Evolutionary conservation across 1,140 invertebrate genomes (phyloP).

Genomic region (Zaprionus gabonicus): DNA sequence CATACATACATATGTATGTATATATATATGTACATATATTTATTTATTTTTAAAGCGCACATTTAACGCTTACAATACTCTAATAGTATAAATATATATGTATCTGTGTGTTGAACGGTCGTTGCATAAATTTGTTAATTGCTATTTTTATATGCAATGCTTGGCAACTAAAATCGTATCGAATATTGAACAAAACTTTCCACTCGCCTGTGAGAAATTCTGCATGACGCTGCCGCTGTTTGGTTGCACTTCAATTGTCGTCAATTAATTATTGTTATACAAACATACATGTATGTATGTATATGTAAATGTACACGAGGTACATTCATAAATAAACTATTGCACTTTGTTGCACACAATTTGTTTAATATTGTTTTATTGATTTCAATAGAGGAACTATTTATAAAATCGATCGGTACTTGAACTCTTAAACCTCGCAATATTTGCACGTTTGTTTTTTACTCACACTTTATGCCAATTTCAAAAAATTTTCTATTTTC

Average conservation of each 20-base stretch:
- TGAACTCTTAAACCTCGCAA: constrained; percentile 21
- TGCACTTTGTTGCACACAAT: constrained; percentile 39
- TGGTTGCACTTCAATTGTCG: constrained; percentile 71
- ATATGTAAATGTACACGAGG: background rate
- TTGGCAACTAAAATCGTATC: constrained; percentile 61
- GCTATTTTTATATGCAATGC: constrained; percentile 68
- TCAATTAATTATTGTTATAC: constrained; percentile 72
- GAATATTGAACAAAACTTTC: constrained; percentile 70
- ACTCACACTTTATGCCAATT: constrained; percentile 6
- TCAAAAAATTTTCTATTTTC: background rate
- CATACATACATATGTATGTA: background rate
- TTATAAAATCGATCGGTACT: constrained; percentile 23
- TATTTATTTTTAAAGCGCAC: constrained; percentile 50
- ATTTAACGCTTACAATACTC: constrained; percentile 28
- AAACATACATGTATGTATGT: constrained; percentile 25
- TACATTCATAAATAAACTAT: constrained; percentile 14
- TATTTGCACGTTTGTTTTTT: constrained; percentile 8
- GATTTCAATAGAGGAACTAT: constrained; percentile 49
- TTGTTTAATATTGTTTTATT: constrained; percentile 36
- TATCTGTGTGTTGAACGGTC: constrained; percentile 24
- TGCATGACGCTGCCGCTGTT: constrained; percentile 42
- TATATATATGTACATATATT: constrained; percentile 13
- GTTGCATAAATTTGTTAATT: constrained; percentile 80
- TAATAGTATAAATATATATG: constrained; percentile 27
- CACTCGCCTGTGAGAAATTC: constrained; percentile 66